Conservation (phyloP, 1,140 invertebrate genomes). For the Brachionus koreanus region DNA sequence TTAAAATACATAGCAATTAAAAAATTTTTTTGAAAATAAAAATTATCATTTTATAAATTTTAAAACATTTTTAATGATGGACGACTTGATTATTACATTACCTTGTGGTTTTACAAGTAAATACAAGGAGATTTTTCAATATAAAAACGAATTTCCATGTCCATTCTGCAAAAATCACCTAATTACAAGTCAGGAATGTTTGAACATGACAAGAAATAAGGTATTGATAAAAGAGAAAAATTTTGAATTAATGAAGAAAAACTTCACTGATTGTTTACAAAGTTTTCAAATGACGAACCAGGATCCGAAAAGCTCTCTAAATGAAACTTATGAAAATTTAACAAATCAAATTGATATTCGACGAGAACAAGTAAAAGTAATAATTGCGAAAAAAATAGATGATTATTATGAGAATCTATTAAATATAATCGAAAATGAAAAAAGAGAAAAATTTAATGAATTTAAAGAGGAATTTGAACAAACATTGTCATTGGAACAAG, state of each 20-base stretch:
- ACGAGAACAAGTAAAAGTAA: background rate
- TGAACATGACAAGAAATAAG: background rate
- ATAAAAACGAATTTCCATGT: background rate
- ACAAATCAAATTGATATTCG: background rate
- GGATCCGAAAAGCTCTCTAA: background rate
- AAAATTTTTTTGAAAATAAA: too few species aligned
- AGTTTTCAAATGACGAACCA: background rate
- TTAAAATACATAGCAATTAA: too few species aligned
- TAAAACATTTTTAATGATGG: background rate
- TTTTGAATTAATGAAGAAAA: background rate
- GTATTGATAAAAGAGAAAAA: background rate
- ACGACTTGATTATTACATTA: background rate
- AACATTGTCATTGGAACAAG: background rate
- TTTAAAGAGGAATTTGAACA: background rate
- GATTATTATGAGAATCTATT: background rate
- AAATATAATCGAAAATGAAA: background rate
- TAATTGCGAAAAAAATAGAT: background rate
- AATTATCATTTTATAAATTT: too few species aligned
- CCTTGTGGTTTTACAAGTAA: background rate
- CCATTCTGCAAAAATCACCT: background rate
- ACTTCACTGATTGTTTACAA: background rate
- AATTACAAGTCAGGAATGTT: background rate
- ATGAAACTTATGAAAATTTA: background rate
- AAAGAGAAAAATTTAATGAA: background rate
- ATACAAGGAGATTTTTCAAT: background rate